phyloP scores from a whole-genome alignment of 2,888 invertebrate genomes.

The Amorpha juglandis region DNA sequence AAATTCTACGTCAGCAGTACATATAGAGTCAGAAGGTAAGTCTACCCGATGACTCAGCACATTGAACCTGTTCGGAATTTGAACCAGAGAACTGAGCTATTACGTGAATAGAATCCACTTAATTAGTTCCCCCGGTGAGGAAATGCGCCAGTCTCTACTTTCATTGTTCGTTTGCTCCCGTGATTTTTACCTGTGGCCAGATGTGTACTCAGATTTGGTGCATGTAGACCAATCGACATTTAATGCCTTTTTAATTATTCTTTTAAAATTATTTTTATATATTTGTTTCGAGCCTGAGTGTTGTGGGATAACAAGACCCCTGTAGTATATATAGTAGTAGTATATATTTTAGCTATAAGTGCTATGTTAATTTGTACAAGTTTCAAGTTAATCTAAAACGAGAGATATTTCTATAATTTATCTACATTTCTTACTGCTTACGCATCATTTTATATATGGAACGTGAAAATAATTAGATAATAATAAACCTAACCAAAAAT shows the following conservation, averaged over 20 bases:
- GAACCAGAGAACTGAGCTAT: conserved; percentile 40
- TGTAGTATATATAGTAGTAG: too few relatives aligned
- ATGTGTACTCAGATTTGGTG: background rate
- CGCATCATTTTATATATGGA: too few relatives aligned
- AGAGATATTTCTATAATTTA: too few relatives aligned
- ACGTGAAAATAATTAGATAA: too few relatives aligned
- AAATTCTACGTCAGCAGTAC: conserved; percentile 11
- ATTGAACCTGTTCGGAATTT: conserved; percentile 18
- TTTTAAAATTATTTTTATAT: background rate
- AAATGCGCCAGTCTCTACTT: conserved; percentile 54
- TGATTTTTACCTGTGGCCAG: conserved; percentile 26
- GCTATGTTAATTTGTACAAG: too few relatives aligned
- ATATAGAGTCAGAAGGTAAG: conserved; percentile 3
- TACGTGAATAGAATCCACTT: conserved; percentile 61
- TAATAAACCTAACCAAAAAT: too few relatives aligned
- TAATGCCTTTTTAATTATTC: background rate
- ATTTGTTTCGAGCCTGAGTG: too few relatives aligned
- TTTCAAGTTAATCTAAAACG: too few relatives aligned
- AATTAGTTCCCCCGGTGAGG: conserved; percentile 61
- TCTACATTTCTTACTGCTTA: too few relatives aligned
- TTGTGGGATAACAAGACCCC: too few relatives aligned
- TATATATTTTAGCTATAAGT: too few relatives aligned
- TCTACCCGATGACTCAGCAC: conserved; percentile 15
- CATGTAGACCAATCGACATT: background rate
- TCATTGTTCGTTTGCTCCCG: conserved; percentile 55